Conservation (phyloP, 2,113 vertebrate genomes). For the Amphilophus citrinellus region DNA sequence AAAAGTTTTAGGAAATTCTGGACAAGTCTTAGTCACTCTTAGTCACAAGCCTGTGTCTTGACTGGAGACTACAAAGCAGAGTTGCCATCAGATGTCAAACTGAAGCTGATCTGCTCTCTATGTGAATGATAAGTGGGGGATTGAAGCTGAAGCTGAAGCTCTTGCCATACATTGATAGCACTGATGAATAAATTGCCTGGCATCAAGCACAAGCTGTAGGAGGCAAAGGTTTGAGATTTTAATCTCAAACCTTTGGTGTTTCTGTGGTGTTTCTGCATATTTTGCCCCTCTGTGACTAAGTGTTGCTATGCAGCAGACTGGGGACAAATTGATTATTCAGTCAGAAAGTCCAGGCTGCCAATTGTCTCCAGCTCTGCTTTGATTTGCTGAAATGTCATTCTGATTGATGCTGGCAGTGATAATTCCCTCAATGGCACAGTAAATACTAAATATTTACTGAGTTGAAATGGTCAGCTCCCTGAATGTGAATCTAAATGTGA, state of each 20-base stretch:
- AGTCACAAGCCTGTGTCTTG: background rate
- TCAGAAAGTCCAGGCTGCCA: constrained; percentile 51
- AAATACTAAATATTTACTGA: constrained; percentile 65
- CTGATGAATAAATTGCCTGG: background rate
- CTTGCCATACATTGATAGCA: background rate
- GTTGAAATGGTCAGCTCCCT: constrained; percentile 6
- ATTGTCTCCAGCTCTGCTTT: constrained; percentile 61
- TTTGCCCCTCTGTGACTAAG: constrained; percentile 8
- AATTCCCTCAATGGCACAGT: constrained; percentile 49
- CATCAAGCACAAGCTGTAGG: background rate
- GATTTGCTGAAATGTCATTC: constrained; percentile 62
- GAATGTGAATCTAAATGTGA: constrained; percentile 25
- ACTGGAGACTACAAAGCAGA: background rate
- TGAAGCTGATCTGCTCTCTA: background rate
- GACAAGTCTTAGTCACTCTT: constrained; percentile 24
- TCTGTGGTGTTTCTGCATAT: background rate
- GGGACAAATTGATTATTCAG: constrained; percentile 62
- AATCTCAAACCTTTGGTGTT: background rate
- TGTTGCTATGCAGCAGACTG: constrained; percentile 62
- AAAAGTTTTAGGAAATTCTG: constrained; percentile 28
- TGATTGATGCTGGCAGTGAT: constrained; percentile 56
- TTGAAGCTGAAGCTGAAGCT: constrained; percentile 29
- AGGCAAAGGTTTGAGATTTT: constrained; percentile 3
- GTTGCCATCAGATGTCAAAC: constrained; percentile 17
- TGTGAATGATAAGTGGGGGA: constrained; percentile 33